phyloP scores from a whole-genome alignment of 2,888 invertebrate species.

The Tipula lateralis region DNA sequence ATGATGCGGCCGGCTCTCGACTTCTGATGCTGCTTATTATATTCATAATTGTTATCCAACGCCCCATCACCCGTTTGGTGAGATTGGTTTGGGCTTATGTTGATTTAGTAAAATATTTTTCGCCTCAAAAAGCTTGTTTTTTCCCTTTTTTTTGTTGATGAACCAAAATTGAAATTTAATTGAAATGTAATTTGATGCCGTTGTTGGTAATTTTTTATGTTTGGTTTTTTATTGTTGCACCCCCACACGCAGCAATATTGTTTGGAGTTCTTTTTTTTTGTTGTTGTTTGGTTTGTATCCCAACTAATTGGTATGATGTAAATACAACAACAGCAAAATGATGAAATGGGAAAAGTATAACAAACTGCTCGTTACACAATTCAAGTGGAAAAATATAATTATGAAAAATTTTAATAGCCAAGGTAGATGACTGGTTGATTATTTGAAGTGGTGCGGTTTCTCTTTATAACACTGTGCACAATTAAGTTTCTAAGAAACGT shows the following conservation, averaged over 20 bases:
- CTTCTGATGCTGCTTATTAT: not conserved
- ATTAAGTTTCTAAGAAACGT: not conserved
- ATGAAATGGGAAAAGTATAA: not conserved
- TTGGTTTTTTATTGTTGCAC: not conserved
- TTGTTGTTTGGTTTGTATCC: not conserved
- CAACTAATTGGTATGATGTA: not conserved
- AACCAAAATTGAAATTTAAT: conserved; percentile 19
- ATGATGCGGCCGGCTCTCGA: not conserved
- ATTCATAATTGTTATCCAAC: not conserved
- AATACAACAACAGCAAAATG: not conserved
- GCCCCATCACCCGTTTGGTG: not conserved
- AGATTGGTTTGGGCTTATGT: not conserved
- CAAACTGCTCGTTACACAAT: not conserved
- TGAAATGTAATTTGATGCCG: conserved; percentile 5
- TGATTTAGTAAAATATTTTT: not conserved
- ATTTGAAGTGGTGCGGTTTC: not conserved
- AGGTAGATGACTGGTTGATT: not conserved
- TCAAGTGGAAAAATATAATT: conserved; percentile 19
- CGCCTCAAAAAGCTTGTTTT: not conserved
- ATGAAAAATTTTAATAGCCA: not conserved
- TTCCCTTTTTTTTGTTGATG: not conserved
- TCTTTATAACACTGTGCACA: not conserved
- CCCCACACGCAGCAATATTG: no score
- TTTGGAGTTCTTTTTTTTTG: no score
- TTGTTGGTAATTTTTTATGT: not conserved